Percentiles rank a stretch among this genome's conserved stretches.
These are phyloP conservation scores for Kryptolebias marmoratus DNA, from an alignment of 2,113 vertebrate genomes.

Conservation along the genomic window DNA sequence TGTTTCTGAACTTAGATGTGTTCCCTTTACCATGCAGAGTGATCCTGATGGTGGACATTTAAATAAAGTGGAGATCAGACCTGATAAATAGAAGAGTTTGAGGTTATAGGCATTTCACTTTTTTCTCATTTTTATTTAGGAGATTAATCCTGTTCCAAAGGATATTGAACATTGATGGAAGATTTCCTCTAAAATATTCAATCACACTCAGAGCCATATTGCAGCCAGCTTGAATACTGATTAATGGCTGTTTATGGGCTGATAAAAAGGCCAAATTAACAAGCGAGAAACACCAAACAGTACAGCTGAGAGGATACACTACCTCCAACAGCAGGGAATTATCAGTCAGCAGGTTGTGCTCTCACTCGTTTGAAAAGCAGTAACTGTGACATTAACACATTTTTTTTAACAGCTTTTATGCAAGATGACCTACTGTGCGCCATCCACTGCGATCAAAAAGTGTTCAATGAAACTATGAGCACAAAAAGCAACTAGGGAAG, in stretches of 20 bases:
- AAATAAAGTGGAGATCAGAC: constrained; percentile 5
- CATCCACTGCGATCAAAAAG: constrained; percentile 53
- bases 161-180: constrained; percentile 20
- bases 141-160: constrained; percentile 21
- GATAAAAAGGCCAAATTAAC: constrained; percentile 26
- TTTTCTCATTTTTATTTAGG: constrained; percentile 19
- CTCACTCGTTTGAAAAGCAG: constrained; percentile 42
- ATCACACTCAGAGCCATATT: constrained; percentile 25
- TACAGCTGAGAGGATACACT: constrained; percentile 7
- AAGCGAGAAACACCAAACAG: constrained; percentile 15
- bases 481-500: constrained; percentile 27
- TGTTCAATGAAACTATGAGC: constrained; percentile 47
- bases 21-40: background rate
- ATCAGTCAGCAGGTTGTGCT: constrained; percentile 34
- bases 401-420: constrained; percentile 55
- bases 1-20: too few relatives aligned
- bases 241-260: constrained; percentile 8
- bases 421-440: constrained; percentile 37
- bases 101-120: constrained; percentile 9
- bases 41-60: background rate
- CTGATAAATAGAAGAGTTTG: constrained; percentile 27
- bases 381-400: constrained; percentile 52
- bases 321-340: constrained; percentile 16
- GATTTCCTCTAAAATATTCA: constrained; percentile 23
- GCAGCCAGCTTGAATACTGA: constrained; percentile 23